Conservation (phyloP, 2,113 vertebrate genomes). For the Alligator sinensis region DNA sequence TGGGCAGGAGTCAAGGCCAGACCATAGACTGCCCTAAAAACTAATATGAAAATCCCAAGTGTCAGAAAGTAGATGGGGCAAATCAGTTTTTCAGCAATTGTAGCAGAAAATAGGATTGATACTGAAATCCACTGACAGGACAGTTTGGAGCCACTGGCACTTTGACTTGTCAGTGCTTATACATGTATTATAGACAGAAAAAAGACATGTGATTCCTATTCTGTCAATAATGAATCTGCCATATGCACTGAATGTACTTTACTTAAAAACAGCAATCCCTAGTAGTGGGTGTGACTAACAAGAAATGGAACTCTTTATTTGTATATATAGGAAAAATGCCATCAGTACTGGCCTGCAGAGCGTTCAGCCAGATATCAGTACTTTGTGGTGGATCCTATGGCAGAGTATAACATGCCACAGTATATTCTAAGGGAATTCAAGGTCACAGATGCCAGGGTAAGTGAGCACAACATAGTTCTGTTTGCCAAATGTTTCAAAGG, state of each 20-base stretch:
- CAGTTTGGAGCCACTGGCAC: background rate
- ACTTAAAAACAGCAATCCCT: background rate
- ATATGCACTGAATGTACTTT: background rate
- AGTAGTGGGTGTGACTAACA: background rate
- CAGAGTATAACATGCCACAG: slow-evolving; percentile 99
- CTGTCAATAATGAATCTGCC: background rate
- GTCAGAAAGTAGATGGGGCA: background rate
- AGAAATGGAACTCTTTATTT: background rate
- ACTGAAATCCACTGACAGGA: background rate
- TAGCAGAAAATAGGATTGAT: background rate
- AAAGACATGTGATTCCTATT: background rate
- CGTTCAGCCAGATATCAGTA: slow-evolving; percentile 98
- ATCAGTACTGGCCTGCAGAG: slow-evolving; percentile 99
- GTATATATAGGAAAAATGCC: slow-evolving; percentile 94
- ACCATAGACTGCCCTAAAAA: background rate
- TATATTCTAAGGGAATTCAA: slow-evolving; percentile 99
- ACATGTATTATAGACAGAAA: background rate
- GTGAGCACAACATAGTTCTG: slow-evolving; percentile 29
- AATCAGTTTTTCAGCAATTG: background rate
- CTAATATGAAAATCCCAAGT: background rate
- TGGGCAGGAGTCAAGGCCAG: background rate
- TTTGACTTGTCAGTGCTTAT: background rate
- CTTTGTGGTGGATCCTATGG: slow-evolving; percentile 99
- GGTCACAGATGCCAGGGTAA: slow-evolving; percentile 99
- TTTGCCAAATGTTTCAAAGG: background rate